Percentiles rank a stretch among this genome's conserved stretches.
Evolutionary conservation across 2,797 vertebrate species (phyloP).

Genomic region (Pangasius larnaudii): DNA sequence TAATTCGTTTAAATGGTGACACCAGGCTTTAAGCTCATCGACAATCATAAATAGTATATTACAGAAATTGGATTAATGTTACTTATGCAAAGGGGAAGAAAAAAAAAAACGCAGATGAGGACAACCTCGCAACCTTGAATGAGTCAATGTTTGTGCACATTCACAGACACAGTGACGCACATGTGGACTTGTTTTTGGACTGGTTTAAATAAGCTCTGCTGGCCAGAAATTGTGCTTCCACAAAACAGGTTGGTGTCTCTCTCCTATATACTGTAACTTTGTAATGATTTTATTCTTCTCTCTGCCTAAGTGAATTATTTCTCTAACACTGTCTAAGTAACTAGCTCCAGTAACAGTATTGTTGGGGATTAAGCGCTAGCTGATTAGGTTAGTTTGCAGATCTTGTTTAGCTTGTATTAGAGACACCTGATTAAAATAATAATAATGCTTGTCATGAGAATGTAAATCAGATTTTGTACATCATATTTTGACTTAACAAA

Average conservation of each 20-base stretch:
- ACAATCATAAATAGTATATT: neutral
- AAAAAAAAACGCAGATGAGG: neutral
- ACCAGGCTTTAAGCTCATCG: too few relatives aligned
- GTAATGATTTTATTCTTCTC: neutral
- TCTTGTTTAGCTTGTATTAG: neutral
- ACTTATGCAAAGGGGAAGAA: neutral
- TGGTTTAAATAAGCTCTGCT: neutral
- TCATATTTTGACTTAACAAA: neutral
- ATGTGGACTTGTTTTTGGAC: neutral
- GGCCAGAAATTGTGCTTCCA: neutral
- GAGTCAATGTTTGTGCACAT: neutral
- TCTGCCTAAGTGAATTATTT: neutral
- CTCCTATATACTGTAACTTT: neutral
- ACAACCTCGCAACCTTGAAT: neutral
- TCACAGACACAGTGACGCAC: neutral
- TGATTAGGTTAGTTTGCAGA: neutral
- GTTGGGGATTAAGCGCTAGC: neutral
- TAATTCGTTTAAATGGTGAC: neutral
- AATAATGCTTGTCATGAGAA: neutral
- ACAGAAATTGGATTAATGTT: neutral
- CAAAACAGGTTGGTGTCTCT: neutral
- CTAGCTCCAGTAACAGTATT: neutral
- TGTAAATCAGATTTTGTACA: neutral
- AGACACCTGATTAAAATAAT: neutral
- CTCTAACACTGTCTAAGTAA: neutral